phyloP scores from a whole-genome alignment of 2,888 invertebrate species.

The Saturnia pavonia region DNA sequence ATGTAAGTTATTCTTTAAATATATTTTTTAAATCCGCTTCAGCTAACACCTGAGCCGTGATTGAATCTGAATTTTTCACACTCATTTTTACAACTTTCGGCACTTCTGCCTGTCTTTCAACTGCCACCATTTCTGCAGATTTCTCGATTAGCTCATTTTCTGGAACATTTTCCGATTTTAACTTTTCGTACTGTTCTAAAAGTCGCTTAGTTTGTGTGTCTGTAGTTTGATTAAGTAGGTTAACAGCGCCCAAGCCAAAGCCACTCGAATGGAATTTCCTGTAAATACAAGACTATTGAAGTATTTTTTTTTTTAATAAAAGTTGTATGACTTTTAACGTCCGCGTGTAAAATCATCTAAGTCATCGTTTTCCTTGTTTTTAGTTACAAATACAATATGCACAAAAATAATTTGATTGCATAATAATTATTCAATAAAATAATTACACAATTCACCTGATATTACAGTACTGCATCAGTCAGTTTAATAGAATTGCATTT shows the following conservation, averaged over 20 bases:
- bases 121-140: constrained; percentile 49
- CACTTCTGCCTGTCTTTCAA: constrained; percentile 48
- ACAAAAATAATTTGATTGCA: too few relatives aligned
- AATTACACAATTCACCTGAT: too few relatives aligned
- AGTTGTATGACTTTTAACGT: neutral
- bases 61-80: constrained; percentile 51
- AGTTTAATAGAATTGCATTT: too few relatives aligned
- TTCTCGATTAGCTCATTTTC: constrained; percentile 77
- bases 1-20: constrained; percentile 46
- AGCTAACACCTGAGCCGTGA: constrained; percentile 56
- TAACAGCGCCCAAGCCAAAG: constrained; percentile 78
- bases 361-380: neutral
- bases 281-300: constrained; percentile 38
- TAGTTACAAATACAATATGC: neutral
- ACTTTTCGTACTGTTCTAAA: constrained; percentile 81
- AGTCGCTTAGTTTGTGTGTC: constrained; percentile 83
- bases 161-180: constrained; percentile 78
- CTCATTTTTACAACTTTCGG: constrained; percentile 37
- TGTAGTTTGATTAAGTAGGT: constrained; percentile 76
- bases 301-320: neutral
- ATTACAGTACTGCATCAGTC: too few relatives aligned
- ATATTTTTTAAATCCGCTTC: constrained; percentile 61
- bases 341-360: neutral
- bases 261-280: constrained; percentile 86
- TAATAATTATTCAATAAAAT: too few relatives aligned